A percentile compares a stretch with the other conserved stretches of the same genome.
Conservation (phyloP, 2,113 vertebrate genomes). For the Odocoileus virginianus region DNA sequence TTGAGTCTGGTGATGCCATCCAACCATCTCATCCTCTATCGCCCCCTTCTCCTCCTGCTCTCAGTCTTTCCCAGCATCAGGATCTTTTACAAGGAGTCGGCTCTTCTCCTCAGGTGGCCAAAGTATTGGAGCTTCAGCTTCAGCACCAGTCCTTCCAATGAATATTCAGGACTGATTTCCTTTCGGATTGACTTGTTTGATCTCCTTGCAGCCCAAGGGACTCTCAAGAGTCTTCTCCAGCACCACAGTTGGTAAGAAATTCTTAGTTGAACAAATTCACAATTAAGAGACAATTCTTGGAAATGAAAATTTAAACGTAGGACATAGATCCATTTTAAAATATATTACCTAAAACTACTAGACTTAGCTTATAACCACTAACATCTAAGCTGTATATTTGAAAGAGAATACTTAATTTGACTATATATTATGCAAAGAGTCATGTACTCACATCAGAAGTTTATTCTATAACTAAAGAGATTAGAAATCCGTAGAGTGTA, state of each 20-base stretch:
- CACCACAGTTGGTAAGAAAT: not conserved
- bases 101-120: not conserved
- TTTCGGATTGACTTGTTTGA: not conserved
- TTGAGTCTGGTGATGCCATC: not conserved
- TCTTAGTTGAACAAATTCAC: not conserved
- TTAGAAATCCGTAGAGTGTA: not conserved
- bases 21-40: not conserved
- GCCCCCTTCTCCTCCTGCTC: not conserved
- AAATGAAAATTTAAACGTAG: not conserved
- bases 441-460: not conserved
- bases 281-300: slow-evolving; percentile 2
- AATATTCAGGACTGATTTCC: not conserved
- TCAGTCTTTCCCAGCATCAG: not conserved
- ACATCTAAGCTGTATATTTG: not conserved
- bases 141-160: not conserved
- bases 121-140: not conserved
- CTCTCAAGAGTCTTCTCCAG: not conserved
- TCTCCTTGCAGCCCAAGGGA: not conserved
- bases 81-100: not conserved
- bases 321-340: not conserved
- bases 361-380: not conserved
- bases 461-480: not conserved
- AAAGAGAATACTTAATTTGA: slow-evolving; percentile 7
- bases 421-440: not conserved
- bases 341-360: not conserved